phyloP scores from a whole-genome alignment of 2,797 vertebrate genomes.

The Neosalanx taihuensis region DNA sequence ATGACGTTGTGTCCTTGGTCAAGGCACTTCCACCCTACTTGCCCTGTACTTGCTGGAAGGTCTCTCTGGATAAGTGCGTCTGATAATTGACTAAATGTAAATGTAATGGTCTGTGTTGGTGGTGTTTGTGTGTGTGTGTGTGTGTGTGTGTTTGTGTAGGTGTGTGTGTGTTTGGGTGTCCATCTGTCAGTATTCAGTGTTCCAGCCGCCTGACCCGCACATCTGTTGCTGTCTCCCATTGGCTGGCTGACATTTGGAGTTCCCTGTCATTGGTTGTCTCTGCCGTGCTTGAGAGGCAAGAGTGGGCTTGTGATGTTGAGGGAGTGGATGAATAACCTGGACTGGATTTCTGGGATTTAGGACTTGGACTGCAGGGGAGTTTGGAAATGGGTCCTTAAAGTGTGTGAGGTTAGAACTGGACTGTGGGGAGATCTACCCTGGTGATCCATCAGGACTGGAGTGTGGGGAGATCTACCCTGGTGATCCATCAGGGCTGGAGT shows the following conservation, averaged over 20 bases:
- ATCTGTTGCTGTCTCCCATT: conserved; percentile 39
- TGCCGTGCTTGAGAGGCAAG: conserved; percentile 58
- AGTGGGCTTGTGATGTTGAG: conserved; percentile 45
- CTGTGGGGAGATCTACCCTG: too few species aligned
- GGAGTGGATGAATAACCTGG: conserved; percentile 40
- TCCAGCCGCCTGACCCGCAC: conserved; percentile 69
- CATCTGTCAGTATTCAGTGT: conserved; percentile 44
- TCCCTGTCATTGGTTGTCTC: conserved; percentile 50
- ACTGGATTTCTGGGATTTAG: background rate
- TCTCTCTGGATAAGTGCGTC: too few species aligned
- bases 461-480: too few species aligned
- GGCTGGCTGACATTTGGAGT: conserved; percentile 41
- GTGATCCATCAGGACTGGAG: too few species aligned
- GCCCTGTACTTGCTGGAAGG: too few species aligned
- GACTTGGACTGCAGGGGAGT: too few species aligned
- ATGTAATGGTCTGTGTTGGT: conserved; percentile 11
- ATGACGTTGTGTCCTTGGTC: too few species aligned
- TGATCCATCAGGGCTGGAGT: too few species aligned
- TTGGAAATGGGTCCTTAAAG: too few species aligned
- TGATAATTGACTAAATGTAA: too few species aligned
- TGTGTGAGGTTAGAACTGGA: too few species aligned
- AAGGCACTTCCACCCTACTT: too few species aligned
- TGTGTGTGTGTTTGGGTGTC: conserved; percentile 28
- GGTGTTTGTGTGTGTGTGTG: conserved; percentile 5
- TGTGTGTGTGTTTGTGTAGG: conserved; percentile 8